Evolutionary conservation across 2,113 vertebrate species (phyloP), one percentile per base, ranked within the genome.

Genomic region (Bos indicus): DNA sequence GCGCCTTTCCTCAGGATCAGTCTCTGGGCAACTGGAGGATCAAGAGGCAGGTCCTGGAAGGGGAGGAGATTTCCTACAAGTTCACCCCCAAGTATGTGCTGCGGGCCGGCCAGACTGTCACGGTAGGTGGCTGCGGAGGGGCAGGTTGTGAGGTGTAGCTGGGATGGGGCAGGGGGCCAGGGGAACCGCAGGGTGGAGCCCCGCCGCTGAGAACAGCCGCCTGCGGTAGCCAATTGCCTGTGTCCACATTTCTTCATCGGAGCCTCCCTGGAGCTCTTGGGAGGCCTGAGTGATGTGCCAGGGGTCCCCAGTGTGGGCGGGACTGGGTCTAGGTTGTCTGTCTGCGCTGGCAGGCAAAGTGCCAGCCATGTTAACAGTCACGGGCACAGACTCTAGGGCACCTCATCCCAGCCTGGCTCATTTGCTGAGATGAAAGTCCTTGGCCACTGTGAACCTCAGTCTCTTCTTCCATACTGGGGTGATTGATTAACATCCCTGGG

Each of bases 21-120:
- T 99, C 99, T 93, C 97, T 99, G 97, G 99, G 99, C 25, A 99
- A 99, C 98, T 99, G 99, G 99, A 99, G 99, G 93, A 98, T 99
- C 98, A 99, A 99, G 97, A 99, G 99, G 96, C 99, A 99, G 96
- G 98, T 99, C 86, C 99, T 99, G 33, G 98, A 99, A 3, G 99
- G 98, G 46, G 99, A 99, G 0, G 99, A 99, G 98, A 98, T 99
- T 3, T 89, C 99, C 87, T 99, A 99, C 98, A 99, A 99, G 98
- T 99, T 99, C 97, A 99, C 99, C 6, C 99, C 99, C 2, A 99
- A 99, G 95, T 99, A 99, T 90, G 98, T 99, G 91, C 99, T 99
- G n/a, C 99, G 99, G 93, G 99, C 99, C 9, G 99, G 99, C 51
- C 99, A 99, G 98, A 99, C 99, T 0, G 99, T 99, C 90, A 99